Percentiles rank a stretch among this genome's conserved stretches.
Evolutionary conservation across 2,113 vertebrate species (phyloP).

Genomic region (Hippotragus niger): DNA sequence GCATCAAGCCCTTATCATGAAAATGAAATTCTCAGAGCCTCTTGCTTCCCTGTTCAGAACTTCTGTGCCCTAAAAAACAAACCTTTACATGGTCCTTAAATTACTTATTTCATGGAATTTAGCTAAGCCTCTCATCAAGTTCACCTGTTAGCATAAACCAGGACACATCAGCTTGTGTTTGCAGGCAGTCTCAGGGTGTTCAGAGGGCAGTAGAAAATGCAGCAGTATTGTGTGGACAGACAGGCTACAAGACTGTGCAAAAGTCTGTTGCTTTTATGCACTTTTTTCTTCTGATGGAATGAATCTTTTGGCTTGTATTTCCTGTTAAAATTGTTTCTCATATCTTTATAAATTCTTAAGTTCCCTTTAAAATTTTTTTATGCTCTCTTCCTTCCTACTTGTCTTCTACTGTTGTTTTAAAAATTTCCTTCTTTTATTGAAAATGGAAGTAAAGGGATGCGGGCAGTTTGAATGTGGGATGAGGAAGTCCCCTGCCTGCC

Average conservation of each 20-base stretch:
- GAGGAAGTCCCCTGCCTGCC: slow-evolving; percentile 19
- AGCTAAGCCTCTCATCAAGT: background rate
- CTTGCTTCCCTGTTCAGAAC: slow-evolving; percentile 44
- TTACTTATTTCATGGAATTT: slow-evolving; percentile 25
- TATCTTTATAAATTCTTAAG: slow-evolving; percentile 12
- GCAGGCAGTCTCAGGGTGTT: background rate
- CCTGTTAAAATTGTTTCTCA: background rate
- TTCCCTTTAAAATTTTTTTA: background rate
- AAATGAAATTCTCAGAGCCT: slow-evolving; percentile 47
- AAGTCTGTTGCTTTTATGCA: background rate
- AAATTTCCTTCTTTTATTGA: background rate
- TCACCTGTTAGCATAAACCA: slow-evolving; percentile 5
- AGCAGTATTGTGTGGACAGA: background rate
- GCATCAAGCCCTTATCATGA: slow-evolving; percentile 46
- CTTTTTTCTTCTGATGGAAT: background rate
- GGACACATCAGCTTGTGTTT: background rate
- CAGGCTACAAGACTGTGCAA: background rate
- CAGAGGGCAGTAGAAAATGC: background rate
- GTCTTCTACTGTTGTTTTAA: background rate
- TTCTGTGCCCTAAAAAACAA: background rate
- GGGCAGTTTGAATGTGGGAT: background rate
- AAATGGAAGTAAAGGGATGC: background rate
- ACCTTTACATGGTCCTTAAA: background rate
- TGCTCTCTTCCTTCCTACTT: background rate
- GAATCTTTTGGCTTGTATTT: slow-evolving; percentile 41